A percentile compares a stretch with the other conserved stretches of the same genome.
phyloP scores from a whole-genome alignment of 1,140 invertebrate species.

The Zophobas atratus region DNA sequence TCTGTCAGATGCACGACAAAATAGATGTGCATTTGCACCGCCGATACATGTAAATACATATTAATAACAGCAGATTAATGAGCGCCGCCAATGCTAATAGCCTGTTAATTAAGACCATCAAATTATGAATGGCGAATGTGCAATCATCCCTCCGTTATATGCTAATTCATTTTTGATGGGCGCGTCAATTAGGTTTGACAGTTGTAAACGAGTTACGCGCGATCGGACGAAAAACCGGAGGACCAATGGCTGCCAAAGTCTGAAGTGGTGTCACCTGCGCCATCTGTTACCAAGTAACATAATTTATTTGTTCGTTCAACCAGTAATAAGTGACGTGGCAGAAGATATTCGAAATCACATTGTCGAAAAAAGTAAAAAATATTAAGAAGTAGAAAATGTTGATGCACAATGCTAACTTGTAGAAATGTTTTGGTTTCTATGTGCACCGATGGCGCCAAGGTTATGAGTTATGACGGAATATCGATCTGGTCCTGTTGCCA shows the following conservation, averaged over 20 bases:
- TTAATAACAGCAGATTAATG: constrained; percentile 56
- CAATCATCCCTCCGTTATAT: constrained; percentile 40
- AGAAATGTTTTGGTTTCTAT: too few species aligned
- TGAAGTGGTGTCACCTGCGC: too few species aligned
- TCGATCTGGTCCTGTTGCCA: too few species aligned
- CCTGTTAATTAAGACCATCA: constrained; percentile 53
- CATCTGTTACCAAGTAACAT: background rate
- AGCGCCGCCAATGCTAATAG: constrained; percentile 51
- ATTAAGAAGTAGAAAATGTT: too few species aligned
- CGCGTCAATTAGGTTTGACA: constrained; percentile 36
- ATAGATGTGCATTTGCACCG: constrained; percentile 51
- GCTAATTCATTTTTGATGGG: constrained; percentile 41
- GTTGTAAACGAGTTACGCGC: constrained; percentile 10
- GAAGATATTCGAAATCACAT: too few species aligned
- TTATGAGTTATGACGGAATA: too few species aligned
- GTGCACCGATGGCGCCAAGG: too few species aligned
- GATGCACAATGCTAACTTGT: too few species aligned
- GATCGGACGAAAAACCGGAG: constrained; percentile 12
- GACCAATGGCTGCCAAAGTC: background rate
- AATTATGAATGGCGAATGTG: constrained; percentile 46
- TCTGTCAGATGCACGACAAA: constrained; percentile 44
- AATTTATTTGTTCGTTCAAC: background rate
- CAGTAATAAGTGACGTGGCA: too few species aligned
- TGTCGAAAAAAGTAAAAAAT: too few species aligned
- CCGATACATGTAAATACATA: constrained; percentile 55